Percentiles rank a stretch among this genome's conserved stretches.
Conservation (phyloP, 2,113 vertebrate genomes). For the Myiopsitta monachus region DNA sequence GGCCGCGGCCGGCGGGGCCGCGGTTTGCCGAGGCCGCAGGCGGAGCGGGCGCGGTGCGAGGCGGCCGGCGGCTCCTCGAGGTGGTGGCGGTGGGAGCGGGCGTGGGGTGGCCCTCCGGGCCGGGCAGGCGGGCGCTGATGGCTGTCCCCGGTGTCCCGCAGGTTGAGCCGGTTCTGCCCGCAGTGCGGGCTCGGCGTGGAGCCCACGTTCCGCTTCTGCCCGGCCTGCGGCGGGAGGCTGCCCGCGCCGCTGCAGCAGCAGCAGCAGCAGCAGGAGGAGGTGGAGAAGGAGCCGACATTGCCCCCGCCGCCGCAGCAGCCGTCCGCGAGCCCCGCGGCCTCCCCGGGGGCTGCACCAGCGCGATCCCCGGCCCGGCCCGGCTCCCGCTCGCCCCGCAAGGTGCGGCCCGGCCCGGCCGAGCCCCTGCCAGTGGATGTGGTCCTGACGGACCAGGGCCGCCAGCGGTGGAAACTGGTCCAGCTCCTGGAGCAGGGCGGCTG, state of each 20-base stretch:
- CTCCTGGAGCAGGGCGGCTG: slow-evolving; percentile 29
- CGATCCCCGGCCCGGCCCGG: neutral
- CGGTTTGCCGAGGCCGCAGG: neutral
- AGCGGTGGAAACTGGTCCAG: slow-evolving; percentile 51
- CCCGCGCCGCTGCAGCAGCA: slow-evolving; percentile 31
- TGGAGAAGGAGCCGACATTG: neutral
- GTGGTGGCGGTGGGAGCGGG: neutral
- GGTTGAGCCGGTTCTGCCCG: slow-evolving; percentile 83
- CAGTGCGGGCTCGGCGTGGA: slow-evolving; percentile 81
- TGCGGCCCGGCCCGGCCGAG: neutral
- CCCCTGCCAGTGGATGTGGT: slow-evolving; percentile 21
- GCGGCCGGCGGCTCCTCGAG: neutral
- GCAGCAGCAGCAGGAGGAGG: neutral
- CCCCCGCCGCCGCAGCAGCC: too few relatives aligned
- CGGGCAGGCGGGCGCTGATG: neutral
- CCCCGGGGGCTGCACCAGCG: neutral
- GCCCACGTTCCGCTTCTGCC: slow-evolving; percentile 83
- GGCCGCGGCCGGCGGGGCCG: neutral
- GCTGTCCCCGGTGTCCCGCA: neutral
- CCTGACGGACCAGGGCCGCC: slow-evolving; percentile 52
- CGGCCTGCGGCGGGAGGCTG: slow-evolving; percentile 79
- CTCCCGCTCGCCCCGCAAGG: neutral
- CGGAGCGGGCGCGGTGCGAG: neutral
- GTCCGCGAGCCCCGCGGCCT: neutral
- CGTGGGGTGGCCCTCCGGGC: neutral